Conservation (phyloP, 2,888 invertebrate genomes). For the Erannis defoliaria region DNA sequence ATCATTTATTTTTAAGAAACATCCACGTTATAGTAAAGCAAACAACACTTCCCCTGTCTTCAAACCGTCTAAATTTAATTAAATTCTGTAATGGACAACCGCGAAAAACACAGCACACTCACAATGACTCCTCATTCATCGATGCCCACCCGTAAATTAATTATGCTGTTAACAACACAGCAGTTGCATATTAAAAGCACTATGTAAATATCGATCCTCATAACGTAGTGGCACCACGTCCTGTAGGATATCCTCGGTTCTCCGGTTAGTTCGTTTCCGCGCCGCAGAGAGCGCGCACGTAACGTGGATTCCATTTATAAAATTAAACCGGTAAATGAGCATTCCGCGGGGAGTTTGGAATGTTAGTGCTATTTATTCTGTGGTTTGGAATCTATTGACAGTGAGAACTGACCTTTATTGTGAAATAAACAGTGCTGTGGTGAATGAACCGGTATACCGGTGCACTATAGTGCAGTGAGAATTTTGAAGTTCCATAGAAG, state of each 20-base stretch:
- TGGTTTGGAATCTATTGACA: conserved; percentile 43
- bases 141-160: conserved; percentile 48
- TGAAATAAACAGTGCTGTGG: conserved; percentile 28
- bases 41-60: not conserved
- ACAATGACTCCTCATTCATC: conserved; percentile 39
- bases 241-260: conserved; percentile 78
- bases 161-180: conserved; percentile 56
- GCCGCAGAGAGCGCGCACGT: conserved; percentile 77
- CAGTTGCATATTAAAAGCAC: conserved; percentile 80
- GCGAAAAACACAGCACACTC: conserved; percentile 18
- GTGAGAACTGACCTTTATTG: conserved; percentile 56
- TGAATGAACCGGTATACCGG: conserved; percentile 26
- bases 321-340: conserved; percentile 59
- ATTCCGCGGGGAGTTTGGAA: conserved; percentile 49
- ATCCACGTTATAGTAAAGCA: not conserved
- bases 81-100: conserved; percentile 16
- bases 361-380: conserved; percentile 17
- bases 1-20: no score
- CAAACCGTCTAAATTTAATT: not conserved
- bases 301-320: conserved; percentile 63
- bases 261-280: conserved; percentile 78
- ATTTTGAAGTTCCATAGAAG: not conserved
- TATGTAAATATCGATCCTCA: conserved; percentile 84
- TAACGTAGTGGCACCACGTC: conserved; percentile 76
- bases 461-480: conserved; percentile 12